phyloP scores from a whole-genome alignment of 2,888 invertebrate genomes.

The Brenthis daphne region DNA sequence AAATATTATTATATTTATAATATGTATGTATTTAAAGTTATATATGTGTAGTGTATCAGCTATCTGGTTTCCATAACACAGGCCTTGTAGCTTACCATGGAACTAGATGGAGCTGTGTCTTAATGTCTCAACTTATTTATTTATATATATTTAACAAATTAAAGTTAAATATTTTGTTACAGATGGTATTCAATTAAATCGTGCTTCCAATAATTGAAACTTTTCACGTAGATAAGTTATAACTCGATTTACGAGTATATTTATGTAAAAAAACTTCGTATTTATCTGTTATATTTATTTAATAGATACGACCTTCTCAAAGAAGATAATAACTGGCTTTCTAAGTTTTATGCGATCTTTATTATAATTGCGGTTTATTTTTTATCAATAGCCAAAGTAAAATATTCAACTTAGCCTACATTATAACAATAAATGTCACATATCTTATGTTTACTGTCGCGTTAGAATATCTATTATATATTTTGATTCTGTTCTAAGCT shows the following conservation, averaged over 20 bases:
- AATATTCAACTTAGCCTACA: conserved; percentile 26
- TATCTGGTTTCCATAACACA: too few species aligned
- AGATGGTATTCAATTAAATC: too few species aligned
- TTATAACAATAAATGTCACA: conserved; percentile 29
- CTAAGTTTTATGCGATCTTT: conserved; percentile 24
- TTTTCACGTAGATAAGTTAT: too few species aligned
- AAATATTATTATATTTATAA: too few species aligned
- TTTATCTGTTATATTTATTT: not conserved
- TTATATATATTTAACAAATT: too few species aligned
- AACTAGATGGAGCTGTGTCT: too few species aligned
- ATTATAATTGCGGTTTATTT: conserved; percentile 29
- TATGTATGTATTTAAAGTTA: too few species aligned
- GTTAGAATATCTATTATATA: conserved; percentile 25
- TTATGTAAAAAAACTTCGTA: not conserved
- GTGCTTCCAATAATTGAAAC: too few species aligned
- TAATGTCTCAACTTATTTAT: too few species aligned
- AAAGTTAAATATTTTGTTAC: too few species aligned
- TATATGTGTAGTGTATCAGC: too few species aligned
- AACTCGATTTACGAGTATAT: not conserved
- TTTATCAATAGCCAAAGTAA: conserved; percentile 19
- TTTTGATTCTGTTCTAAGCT: conserved; percentile 7
- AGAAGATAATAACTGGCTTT: conserved; percentile 25
- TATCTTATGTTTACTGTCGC: conserved; percentile 20
- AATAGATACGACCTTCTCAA: conserved; percentile 8
- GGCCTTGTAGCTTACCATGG: too few species aligned